phyloP scores from a whole-genome alignment of 2,797 vertebrate species.

The Thripadectes ignobilis region DNA sequence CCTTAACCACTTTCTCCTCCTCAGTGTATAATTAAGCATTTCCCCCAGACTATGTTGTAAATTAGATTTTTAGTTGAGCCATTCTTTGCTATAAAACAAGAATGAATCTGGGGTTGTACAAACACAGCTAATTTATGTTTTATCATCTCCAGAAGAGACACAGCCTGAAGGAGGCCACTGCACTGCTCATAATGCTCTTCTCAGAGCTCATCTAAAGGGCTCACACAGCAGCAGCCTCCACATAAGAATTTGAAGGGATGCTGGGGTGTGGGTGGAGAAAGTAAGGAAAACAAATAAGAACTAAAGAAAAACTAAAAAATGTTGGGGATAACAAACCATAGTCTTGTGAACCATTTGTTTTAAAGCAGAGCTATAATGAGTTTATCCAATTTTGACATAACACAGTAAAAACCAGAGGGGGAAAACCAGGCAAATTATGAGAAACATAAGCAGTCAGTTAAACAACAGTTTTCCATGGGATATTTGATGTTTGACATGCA shows the following conservation, averaged over 20 bases:
- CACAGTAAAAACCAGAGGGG: neutral
- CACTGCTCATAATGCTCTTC: neutral
- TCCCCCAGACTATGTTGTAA: neutral
- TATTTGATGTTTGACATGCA: conserved; percentile 45
- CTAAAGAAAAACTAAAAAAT: neutral
- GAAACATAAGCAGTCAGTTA: neutral
- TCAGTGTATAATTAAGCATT: conserved; percentile 41
- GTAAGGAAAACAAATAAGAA: neutral
- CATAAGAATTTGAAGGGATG: neutral
- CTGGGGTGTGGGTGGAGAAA: neutral
- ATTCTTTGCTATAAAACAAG: neutral
- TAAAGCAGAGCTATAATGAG: neutral
- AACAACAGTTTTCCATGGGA: neutral
- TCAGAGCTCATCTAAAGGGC: neutral
- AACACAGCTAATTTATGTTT: conserved; percentile 23
- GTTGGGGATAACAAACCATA: neutral
- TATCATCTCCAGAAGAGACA: neutral
- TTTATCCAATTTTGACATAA: neutral
- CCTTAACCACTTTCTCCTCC: neutral
- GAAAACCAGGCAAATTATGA: neutral
- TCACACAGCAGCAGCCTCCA: neutral
- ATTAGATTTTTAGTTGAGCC: conserved; percentile 14
- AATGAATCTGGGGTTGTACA: conserved; percentile 1
- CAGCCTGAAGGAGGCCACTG: neutral
- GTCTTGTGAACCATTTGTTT: neutral